Evolutionary conservation across 2,113 vertebrate genomes (phyloP), one percentile per base, ranked within the genome.

Genomic region (Elaphurus davidianus): DNA sequence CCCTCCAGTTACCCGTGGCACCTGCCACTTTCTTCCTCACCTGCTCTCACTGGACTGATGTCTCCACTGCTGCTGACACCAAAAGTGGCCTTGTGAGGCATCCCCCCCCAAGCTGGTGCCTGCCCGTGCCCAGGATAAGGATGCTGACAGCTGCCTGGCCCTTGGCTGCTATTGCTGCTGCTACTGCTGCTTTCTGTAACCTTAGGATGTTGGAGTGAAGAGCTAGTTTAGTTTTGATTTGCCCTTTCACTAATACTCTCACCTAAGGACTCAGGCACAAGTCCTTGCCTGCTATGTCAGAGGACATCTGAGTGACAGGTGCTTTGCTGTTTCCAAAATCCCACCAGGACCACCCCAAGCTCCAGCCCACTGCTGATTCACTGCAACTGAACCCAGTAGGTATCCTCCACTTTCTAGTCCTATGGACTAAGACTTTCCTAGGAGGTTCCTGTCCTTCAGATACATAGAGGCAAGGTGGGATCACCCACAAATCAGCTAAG

Each of bases 1-100:
- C 33, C 50, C 19, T 47, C 19, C 19, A 43, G n/a, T 28, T 59
- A 76, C 0, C 6, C 0, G 0, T 19, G 59, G 3, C 23, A 57
- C n/a, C 64, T 28, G 67, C 7, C 25, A 28, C 45, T 10, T 45
- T 47, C 40, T 33, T 28, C 54, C 60, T 62, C 10, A 6, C 30
- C 12, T n/a, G 43, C 9, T 15, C 21, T 83, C 54, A 21, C 3
- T 14, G 19, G n/a, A 30, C 23, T 57, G 52, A n/a, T 27, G 28
- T 59, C 88, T 92, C 43, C 55, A 54, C 33, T 57, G 36, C 62
- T 67, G 12, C 47, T 78, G 62, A 78, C 13, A 60, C 10, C 43
- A 6, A 40, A n/a, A 40, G n/a, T 43, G 45, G 62, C 60, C 21
- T 59, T 87, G 36, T 4, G n/a, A 47, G 50, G 30, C 4, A 4